phyloP scores from a whole-genome alignment of 2,113 vertebrate genomes.

The Orycteropus afer region DNA sequence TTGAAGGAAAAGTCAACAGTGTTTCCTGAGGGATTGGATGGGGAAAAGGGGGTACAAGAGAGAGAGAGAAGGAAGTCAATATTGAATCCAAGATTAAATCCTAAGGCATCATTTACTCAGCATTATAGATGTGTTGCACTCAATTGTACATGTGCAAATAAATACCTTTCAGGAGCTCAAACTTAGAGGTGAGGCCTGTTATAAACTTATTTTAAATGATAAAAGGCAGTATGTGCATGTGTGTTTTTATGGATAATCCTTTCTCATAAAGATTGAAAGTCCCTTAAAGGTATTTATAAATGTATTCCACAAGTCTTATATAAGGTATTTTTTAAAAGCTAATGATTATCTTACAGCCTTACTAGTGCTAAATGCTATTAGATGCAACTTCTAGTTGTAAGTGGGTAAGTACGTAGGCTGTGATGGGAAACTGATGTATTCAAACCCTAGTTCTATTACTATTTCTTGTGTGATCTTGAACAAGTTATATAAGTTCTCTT shows the following conservation, averaged over 20 bases:
- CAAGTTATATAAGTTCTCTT: background rate
- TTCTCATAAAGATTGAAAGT: background rate
- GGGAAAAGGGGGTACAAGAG: background rate
- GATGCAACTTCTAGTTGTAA: background rate
- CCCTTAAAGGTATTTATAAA: constrained; percentile 2
- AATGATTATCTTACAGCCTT: background rate
- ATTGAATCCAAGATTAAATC: background rate
- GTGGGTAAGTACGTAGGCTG: background rate
- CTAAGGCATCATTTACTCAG: background rate
- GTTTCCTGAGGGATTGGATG: constrained; percentile 15
- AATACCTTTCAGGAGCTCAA: background rate
- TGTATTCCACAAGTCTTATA: background rate
- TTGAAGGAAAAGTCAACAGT: background rate
- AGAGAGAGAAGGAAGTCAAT: background rate
- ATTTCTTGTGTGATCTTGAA: constrained; percentile 8
- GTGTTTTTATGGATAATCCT: background rate
- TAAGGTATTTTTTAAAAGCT: background rate
- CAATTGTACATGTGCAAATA: background rate
- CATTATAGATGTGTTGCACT: background rate
- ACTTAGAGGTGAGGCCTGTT: background rate
- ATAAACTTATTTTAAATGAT: background rate
- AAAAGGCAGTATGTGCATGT: background rate
- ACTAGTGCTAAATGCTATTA: background rate
- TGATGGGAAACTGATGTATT: background rate
- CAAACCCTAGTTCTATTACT: background rate